Base-by-base conservation (phyloP, 1,140 invertebrate species). In the Brachionus paranguensis region DNA sequence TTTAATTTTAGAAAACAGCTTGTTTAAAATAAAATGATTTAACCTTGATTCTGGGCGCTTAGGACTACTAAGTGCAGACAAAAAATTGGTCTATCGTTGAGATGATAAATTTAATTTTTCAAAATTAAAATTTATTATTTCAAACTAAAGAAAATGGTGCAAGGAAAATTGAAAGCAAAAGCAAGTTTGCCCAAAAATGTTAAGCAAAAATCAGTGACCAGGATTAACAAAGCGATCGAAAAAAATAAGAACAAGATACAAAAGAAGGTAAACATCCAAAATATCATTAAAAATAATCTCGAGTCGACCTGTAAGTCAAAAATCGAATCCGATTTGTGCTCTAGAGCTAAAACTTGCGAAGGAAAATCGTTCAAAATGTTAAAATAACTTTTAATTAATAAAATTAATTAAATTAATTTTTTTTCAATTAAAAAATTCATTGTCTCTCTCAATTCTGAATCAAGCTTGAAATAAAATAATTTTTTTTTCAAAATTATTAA, bases 281-380 rank as follows among this genome's bases (percentile, higher is more conserved):
- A 76, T n/a, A 76, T 76, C 1, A 76, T 76, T 4, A 76, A 76
- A 27, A 76, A 53, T 50, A 76, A 76, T 53, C 43, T 76, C 2
- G 72, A 76, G 45, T 47, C 41, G 2, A 76, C 72, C 10, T 47
- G 41, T 76, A 76, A 76, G 27, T 29, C 41, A 29, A 76, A 76
- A 27, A 76, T 76, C 11, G 72, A 76, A 27, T 50, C 17, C 33
- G 72, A 76, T 47, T 50, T 76, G 41, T 76, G 72, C 47, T 76
- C 72, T 7, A 76, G 43, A 27, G 72, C 72, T 0, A 76, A 76
- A 37, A 50, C 72, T 27, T 76, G 72, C 29, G 72, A 76, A 24
- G 72, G 72, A 50, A 76, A 76, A 50, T 76, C 72, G 5, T 76
- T 76, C 17, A 76, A 37, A 76, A 76, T 76, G 72, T n/a, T 76